These are phyloP conservation scores for Cottoperca gobio DNA, from an alignment of 2,797 vertebrate genomes.

Conservation along the genomic window DNA sequence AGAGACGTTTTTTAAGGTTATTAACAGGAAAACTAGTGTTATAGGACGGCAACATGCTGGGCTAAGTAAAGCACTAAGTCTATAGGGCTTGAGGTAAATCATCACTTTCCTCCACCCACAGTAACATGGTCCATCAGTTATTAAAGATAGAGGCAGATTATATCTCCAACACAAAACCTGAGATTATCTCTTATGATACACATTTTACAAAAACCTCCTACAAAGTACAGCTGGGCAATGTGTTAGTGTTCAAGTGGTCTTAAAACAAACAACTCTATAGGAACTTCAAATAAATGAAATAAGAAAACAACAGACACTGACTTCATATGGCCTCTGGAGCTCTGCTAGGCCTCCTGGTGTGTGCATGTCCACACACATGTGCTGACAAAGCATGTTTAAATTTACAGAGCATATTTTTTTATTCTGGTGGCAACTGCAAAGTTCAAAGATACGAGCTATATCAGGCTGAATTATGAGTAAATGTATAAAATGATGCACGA, in stretches of 20 bases:
- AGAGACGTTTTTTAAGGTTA: constrained; percentile 64
- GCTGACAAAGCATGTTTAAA: not conserved
- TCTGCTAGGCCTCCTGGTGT: too few relatives aligned
- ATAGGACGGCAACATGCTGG: constrained; percentile 53
- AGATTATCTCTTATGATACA: not conserved
- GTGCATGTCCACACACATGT: not conserved
- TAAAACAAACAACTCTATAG: not conserved
- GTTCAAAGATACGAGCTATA: not conserved
- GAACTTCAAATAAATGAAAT: not conserved
- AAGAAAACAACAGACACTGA: not conserved
- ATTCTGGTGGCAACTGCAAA: too few relatives aligned
- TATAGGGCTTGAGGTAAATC: constrained; percentile 33
- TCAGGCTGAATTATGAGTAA: not conserved
- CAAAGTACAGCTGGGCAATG: not conserved
- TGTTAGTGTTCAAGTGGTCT: not conserved
- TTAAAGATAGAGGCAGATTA: not conserved
- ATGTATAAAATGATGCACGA: too few relatives aligned
- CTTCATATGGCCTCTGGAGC: not conserved
- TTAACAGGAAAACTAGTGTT: constrained; percentile 61
- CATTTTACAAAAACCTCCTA: not conserved
- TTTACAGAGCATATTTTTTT: too few relatives aligned
- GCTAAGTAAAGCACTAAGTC: constrained; percentile 38
- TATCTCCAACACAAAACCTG: not conserved
- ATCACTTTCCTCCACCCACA: constrained; percentile 31
- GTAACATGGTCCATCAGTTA: not conserved